A percentile compares a stretch with the other conserved stretches of the same genome.
These are phyloP conservation scores for Nerophis ophidion DNA, from an alignment of 2,113 vertebrate species.

Conservation along the genomic window DNA sequence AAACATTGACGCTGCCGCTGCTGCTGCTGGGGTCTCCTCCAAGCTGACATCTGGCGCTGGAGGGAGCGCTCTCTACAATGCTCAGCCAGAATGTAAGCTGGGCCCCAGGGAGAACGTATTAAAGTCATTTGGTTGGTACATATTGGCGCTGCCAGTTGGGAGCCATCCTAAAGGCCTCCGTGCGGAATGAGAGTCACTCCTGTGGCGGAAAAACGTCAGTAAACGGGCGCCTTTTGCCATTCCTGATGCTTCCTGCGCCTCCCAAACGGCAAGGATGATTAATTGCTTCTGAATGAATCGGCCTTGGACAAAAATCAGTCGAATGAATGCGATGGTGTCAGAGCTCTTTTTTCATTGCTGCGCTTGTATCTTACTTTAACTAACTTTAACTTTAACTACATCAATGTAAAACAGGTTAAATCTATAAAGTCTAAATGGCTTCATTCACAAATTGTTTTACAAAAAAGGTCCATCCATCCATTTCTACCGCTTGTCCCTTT, in stretches of 20 bases:
- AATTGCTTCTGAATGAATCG: slow-evolving; percentile 45
- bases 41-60: slow-evolving; percentile 54
- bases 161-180: slow-evolving; percentile 47
- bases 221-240: slow-evolving; percentile 46
- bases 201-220: slow-evolving; percentile 34
- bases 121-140: slow-evolving; percentile 63
- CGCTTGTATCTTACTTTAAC: not conserved
- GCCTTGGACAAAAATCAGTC: not conserved
- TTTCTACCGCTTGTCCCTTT: no score
- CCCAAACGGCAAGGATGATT: slow-evolving; percentile 46
- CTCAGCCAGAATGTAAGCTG: slow-evolving; percentile 59
- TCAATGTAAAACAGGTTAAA: no score
- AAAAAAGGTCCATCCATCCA: no score
- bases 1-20: slow-evolving; percentile 45
- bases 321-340: not conserved
- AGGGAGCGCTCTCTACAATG: slow-evolving; percentile 32
- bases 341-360: not conserved
- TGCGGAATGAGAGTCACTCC: slow-evolving; percentile 43
- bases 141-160: slow-evolving; percentile 61
- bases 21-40: slow-evolving; percentile 27
- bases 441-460: no score
- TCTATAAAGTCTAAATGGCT: no score
- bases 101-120: slow-evolving; percentile 65
- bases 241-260: slow-evolving; percentile 44
- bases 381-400: no score